Percentiles rank a stretch among this genome's conserved stretches.
Evolutionary conservation across 2,113 vertebrate genomes (phyloP).

Genomic region (Rhinolophus ferrumequinum): DNA sequence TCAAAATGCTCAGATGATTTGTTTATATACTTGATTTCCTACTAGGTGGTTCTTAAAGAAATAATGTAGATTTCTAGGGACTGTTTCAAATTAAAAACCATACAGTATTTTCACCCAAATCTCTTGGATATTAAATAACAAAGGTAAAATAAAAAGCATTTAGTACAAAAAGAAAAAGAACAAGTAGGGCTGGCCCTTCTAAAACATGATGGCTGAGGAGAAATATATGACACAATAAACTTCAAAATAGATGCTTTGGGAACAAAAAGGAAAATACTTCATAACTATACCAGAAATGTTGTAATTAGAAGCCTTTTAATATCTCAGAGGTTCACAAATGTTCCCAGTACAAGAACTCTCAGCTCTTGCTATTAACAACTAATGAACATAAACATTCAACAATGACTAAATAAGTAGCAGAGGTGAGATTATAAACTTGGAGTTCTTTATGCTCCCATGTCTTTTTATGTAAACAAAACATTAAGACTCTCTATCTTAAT

Average conservation of each 20-base stretch:
- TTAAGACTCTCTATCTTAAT: background rate
- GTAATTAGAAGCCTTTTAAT: conserved; percentile 48
- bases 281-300: conserved; percentile 9
- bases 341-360: background rate
- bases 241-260: conserved; percentile 20
- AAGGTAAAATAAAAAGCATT: conserved; percentile 63
- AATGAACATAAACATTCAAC: conserved; percentile 49
- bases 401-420: conserved; percentile 24
- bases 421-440: background rate
- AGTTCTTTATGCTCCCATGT: background rate
- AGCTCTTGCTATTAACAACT: conserved; percentile 46
- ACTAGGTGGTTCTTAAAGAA: conserved; percentile 39
- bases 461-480: conserved; percentile 17
- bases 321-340: conserved; percentile 49
- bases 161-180: conserved; percentile 39
- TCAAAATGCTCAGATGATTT: conserved; percentile 60
- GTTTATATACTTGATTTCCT: conserved; percentile 52
- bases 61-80: conserved; percentile 38
- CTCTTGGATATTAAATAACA: conserved; percentile 46
- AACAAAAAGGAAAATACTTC: conserved; percentile 61
- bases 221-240: conserved; percentile 1
- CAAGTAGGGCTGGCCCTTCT: background rate
- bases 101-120: conserved; percentile 30
- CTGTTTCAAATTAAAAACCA: conserved; percentile 66
- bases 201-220: background rate